Evolutionary conservation across 2,797 vertebrate genomes (phyloP).

Genomic region (Bryconaethiops microstoma): DNA sequence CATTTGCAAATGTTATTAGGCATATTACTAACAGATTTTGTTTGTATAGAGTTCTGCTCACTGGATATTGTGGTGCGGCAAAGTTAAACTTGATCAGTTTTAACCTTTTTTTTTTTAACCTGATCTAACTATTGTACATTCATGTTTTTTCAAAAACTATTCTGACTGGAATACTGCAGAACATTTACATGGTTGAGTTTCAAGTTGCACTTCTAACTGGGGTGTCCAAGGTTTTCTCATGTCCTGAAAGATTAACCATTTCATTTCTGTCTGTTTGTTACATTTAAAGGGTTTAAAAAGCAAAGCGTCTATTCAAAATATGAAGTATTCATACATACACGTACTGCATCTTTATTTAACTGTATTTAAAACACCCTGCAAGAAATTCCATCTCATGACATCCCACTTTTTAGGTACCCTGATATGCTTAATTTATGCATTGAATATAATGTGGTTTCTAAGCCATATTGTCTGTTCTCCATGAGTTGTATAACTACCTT

Average conservation of each 20-base stretch:
- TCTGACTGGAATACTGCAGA: conserved; percentile 36
- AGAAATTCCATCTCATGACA: neutral
- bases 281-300: neutral
- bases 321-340: neutral
- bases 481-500: conserved; percentile 41
- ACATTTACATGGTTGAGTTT: conserved; percentile 5
- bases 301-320: neutral
- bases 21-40: conserved; percentile 10
- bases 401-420: neutral
- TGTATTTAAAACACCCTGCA: conserved; percentile 20
- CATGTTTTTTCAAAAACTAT: conserved; percentile 17
- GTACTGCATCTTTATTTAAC: conserved; percentile 15
- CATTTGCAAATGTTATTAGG: neutral
- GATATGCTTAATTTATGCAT: conserved; percentile 38
- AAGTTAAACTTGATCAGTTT: conserved; percentile 4
- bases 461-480: conserved; percentile 22
- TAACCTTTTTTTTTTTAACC: neutral
- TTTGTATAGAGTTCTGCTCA: conserved; percentile 2
- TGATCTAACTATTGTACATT: neutral
- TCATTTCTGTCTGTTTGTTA: neutral
- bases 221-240: neutral
- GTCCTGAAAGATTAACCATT: neutral
- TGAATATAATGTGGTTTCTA: conserved; percentile 27
- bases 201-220: conserved; percentile 5
- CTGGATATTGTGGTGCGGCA: conserved; percentile 31